A percentile compares a stretch with the other conserved stretches of the same genome.
phyloP scores from a whole-genome alignment of 2,113 vertebrate species.

The Pyrgilauda ruficollis region DNA sequence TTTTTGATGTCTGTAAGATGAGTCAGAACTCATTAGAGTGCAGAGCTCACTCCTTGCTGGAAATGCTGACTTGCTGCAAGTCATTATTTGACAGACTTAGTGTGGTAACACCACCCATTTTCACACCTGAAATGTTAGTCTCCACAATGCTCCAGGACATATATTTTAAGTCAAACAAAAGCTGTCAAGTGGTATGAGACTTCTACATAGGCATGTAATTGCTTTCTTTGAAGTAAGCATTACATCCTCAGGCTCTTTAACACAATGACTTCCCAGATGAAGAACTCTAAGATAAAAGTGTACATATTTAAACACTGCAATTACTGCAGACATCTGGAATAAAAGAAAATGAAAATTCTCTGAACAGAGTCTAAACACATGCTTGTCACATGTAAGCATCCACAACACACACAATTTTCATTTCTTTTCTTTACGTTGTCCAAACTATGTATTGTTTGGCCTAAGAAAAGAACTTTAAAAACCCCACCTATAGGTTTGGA shows the following conservation, averaged over 20 bases:
- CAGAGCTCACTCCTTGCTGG: not conserved
- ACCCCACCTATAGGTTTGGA: not conserved
- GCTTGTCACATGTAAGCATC: not conserved
- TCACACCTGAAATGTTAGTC: not conserved
- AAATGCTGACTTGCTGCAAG: constrained; percentile 30
- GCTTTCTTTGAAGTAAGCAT: constrained; percentile 22
- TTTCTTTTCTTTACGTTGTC: not conserved
- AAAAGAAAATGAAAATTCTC: constrained; percentile 17
- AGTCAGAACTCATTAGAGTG: not conserved
- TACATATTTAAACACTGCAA: constrained; percentile 11
- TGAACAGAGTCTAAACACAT: not conserved
- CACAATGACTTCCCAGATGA: not conserved
- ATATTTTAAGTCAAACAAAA: constrained; percentile 35
- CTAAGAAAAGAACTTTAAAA: not conserved
- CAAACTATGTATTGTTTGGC: not conserved
- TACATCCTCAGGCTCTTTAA: constrained; percentile 39
- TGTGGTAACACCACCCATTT: constrained; percentile 10
- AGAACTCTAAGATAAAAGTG: not conserved
- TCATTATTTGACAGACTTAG: constrained; percentile 25
- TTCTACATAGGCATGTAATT: constrained; percentile 24
- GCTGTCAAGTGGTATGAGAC: constrained; percentile 40
- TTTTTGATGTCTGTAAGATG: not conserved
- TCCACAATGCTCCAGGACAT: constrained; percentile 31
- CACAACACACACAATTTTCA: not conserved
- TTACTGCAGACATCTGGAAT: constrained; percentile 6